phyloP scores from a whole-genome alignment of 2,888 invertebrate species.

The Lomographa bimaculata region DNA sequence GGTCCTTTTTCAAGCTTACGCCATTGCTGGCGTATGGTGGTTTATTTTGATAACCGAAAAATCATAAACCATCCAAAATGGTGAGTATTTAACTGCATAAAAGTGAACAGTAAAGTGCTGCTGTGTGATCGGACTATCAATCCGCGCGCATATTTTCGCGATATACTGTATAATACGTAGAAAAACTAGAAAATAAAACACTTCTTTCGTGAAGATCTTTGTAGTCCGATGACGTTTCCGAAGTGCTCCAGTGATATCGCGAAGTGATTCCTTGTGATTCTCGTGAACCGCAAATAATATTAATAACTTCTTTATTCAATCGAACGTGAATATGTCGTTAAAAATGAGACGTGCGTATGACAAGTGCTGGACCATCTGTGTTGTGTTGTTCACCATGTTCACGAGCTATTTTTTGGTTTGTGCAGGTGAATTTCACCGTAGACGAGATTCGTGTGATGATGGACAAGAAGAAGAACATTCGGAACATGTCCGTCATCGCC shows the following conservation, averaged over 20 bases:
- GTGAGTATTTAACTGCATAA: constrained; percentile 81
- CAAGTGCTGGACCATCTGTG: constrained; percentile 55
- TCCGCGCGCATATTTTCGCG: constrained; percentile 59
- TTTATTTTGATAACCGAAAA: constrained; percentile 86
- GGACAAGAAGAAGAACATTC: constrained; percentile 99
- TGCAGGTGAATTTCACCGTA: constrained; percentile 99
- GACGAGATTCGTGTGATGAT: constrained; percentile 99
- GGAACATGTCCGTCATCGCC: constrained; percentile 99
- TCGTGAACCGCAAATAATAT: constrained; percentile 20
- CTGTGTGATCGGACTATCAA: constrained; percentile 47
- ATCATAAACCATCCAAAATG: constrained; percentile 94
- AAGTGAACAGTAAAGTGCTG: constrained; percentile 57
- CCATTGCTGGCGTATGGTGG: constrained; percentile 94
- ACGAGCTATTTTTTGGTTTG: constrained; percentile 63
- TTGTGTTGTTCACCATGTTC: constrained; percentile 58
- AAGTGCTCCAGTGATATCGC: constrained; percentile 55
- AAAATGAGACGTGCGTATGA: constrained; percentile 63
- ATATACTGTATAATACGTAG: constrained; percentile 43
- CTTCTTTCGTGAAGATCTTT: constrained; percentile 60
- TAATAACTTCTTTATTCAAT: constrained; percentile 1
- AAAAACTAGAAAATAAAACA: constrained; percentile 41
- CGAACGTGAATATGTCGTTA: constrained; percentile 3
- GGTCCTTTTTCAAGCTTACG: constrained; percentile 93
- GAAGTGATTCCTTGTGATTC: too few relatives aligned
- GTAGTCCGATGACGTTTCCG: constrained; percentile 74